Base-by-base conservation (phyloP, 2,113 vertebrate genomes). In the Epinephelus moara region DNA sequence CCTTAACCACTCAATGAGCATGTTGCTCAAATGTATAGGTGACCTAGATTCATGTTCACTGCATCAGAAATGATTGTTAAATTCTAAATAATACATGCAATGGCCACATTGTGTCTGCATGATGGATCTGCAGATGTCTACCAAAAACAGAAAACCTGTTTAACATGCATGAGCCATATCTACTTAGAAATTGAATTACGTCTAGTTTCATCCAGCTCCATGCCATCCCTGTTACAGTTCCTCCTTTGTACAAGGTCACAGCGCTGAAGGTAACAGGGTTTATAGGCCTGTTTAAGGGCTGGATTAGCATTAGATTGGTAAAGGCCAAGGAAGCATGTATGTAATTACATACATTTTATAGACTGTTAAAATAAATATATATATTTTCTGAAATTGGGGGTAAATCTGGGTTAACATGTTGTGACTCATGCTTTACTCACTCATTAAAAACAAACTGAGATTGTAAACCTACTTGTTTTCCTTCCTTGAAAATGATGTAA, bases 341-440 rank as follows among this genome's bases (percentile, higher is more conserved):
- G 74, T 79, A 62, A 63, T 45, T 47, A 63, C 53, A 23, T 78
- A 50, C 53, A 59, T 78, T 84, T 86, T 85, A 76, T 75, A 83
- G 79, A 70, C 6, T 70, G 57, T 76, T 73, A 17, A 56, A 67
- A 69, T 49, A 19, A 14, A 85, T 75, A 56, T 70, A 49, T 82
- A 61, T 77, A 80, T 91, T 90, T 88, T 87, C 53, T 60, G 79
- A 87, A 79, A 81, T 82, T 3, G 52, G 33, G 64, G 55, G n/a
- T 84, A 50, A 74, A 45, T 69, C 11, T 66, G 77, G 80, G 59
- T 83, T 70, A 27, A 81, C 60, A 55, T 80, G 75, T 69, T 79
- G 18, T 73, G 25, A 85, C 57, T 78, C n/a, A 59, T 66, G 83
- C 74, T 88, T 85, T 90, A 83, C 52, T 89, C 12, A 30, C 60